Conservation (phyloP, 2,797 vertebrate genomes). For the Tokudaia muenninki region DNA sequence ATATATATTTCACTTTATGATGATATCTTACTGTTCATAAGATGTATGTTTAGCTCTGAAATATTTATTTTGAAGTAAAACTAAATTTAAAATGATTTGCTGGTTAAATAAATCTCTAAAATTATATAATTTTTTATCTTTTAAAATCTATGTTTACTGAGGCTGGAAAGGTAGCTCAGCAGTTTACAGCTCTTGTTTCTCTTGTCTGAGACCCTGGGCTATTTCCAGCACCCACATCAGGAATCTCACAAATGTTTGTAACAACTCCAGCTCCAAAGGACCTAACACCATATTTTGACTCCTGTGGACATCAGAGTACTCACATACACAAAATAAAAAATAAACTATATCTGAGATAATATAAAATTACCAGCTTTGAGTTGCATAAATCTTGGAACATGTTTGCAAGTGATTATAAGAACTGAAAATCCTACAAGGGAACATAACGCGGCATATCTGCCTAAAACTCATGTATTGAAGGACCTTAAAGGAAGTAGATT, state of each 20-base stretch:
- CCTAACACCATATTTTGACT: neutral
- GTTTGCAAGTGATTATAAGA: constrained; percentile 13
- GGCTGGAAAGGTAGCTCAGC: neutral
- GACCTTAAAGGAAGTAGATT: neutral
- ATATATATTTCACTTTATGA: neutral
- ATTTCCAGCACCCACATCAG: neutral
- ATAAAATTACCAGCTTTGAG: neutral
- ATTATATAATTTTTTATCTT: neutral
- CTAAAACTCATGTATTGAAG: neutral
- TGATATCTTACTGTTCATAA: neutral
- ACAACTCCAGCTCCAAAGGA: neutral
- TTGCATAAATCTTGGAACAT: neutral
- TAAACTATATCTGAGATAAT: neutral
- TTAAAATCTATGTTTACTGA: neutral
- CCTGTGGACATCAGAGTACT: neutral
- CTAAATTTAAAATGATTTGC: neutral
- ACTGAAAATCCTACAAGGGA: neutral
- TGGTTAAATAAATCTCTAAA: neutral
- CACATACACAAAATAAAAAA: neutral
- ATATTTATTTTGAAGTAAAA: constrained; percentile 3
- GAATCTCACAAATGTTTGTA: neutral
- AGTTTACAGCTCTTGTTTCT: neutral
- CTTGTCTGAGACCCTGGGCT: neutral
- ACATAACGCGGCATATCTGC: neutral
- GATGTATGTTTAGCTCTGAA: neutral